Conservation (phyloP, 2,113 vertebrate species). For the Vireo altiloquus region DNA sequence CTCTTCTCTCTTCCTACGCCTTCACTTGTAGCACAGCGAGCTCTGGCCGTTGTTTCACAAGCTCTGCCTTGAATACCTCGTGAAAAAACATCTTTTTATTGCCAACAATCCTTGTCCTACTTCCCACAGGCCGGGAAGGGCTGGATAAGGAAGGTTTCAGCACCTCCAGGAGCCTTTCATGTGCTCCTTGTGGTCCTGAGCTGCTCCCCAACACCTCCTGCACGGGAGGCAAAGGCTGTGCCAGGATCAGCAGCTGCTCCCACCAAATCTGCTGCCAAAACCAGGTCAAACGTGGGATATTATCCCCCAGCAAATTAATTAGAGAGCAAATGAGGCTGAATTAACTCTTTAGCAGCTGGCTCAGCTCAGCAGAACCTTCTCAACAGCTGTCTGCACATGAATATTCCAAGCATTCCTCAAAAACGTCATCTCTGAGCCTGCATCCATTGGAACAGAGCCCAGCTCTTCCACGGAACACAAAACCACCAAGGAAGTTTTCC, state of each 20-base stretch:
- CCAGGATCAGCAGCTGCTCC: neutral
- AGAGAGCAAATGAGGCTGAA: neutral
- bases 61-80: neutral
- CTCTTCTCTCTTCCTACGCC: neutral
- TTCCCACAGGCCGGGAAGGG: neutral
- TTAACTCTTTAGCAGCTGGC: neutral
- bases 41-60: neutral
- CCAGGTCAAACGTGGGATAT: neutral
- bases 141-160: neutral
- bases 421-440: neutral
- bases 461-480: neutral
- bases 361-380: neutral
- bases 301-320: conserved; percentile 27
- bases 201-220: neutral
- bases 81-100: neutral
- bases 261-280: neutral
- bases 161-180: neutral
- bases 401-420: neutral
- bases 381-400: neutral
- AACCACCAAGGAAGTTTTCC: neutral
- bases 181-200: accelerated
- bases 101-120: neutral
- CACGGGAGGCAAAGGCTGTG: neutral
- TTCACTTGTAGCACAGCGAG: neutral
- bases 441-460: accelerated